These are phyloP conservation scores for Anarrhichthys ocellatus DNA, from an alignment of 2,113 vertebrate species.

Conservation along the genomic window DNA sequence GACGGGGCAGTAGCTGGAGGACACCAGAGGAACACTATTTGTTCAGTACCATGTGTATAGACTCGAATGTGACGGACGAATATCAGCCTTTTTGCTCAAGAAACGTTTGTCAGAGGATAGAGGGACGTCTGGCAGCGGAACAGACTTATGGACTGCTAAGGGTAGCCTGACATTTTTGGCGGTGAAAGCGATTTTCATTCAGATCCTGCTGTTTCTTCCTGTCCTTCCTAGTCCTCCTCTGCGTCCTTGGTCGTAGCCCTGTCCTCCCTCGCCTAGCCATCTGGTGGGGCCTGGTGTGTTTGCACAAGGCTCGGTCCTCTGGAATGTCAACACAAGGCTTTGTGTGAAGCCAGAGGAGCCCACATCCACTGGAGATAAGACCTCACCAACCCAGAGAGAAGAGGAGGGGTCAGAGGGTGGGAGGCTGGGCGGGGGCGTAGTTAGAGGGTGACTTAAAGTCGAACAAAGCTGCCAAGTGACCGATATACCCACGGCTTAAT, in stretches of 20 bases:
- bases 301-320: conserved; percentile 80
- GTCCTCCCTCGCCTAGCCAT: conserved; percentile 66
- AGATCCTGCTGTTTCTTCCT: conserved; percentile 43
- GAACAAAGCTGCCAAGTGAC: conserved; percentile 66
- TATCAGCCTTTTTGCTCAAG: background rate
- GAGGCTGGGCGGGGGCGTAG: conserved; percentile 25
- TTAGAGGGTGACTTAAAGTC: conserved; percentile 65
- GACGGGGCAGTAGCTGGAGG: conserved; percentile 25
- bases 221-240: conserved; percentile 49
- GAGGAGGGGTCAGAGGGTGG: conserved; percentile 36
- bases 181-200: conserved; percentile 41
- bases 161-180: conserved; percentile 51
- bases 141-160: background rate
- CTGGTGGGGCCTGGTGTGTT: conserved; percentile 80
- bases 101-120: background rate
- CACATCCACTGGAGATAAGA: conserved; percentile 78
- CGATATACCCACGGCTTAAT: conserved; percentile 41
- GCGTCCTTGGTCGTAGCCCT: conserved; percentile 54
- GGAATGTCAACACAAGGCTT: conserved; percentile 85
- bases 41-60: background rate
- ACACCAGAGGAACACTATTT: conserved; percentile 11
- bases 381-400: conserved; percentile 45
- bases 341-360: conserved; percentile 76
- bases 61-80: background rate
- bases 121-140: conserved; percentile 31